Evolutionary conservation across 2,797 vertebrate genomes (phyloP).

Genomic region (Schizopygopsis pylzovi): DNA sequence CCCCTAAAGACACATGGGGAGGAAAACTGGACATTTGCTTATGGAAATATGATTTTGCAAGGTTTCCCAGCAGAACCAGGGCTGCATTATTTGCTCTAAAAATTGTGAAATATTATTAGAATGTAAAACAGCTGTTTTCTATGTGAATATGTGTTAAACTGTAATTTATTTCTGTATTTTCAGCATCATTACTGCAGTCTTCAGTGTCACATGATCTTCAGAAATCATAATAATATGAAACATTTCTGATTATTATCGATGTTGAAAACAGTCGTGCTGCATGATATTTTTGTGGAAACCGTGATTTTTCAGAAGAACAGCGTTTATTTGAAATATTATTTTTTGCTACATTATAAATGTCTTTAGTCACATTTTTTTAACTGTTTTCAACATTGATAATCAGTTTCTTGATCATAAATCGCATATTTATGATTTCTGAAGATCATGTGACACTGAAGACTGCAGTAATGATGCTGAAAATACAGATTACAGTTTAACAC

Average conservation of each 20-base stretch:
- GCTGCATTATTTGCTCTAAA: neutral
- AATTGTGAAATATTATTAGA: neutral
- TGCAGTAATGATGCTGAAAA: neutral
- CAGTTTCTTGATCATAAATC: too few relatives aligned
- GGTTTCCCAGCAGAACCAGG: too few relatives aligned
- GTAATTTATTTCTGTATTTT: neutral
- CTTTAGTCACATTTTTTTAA: neutral
- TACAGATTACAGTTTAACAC: neutral
- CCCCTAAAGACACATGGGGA: too few relatives aligned
- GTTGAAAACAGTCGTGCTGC: too few relatives aligned
- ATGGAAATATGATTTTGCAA: too few relatives aligned
- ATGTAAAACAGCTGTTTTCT: neutral
- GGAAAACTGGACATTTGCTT: too few relatives aligned
- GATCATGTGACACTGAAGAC: neutral
- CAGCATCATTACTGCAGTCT: neutral
- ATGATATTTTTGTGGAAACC: neutral
- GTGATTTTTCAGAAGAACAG: neutral
- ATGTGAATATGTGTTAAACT: fast-evolving
- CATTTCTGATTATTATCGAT: neutral
- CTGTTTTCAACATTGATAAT: neutral
- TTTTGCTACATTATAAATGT: neutral
- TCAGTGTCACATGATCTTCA: neutral
- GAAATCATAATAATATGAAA: neutral
- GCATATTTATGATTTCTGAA: neutral
- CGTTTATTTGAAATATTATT: too few relatives aligned